Base-by-base conservation (phyloP, 1,140 invertebrate species). In the Chionoecetes opilio region DNA sequence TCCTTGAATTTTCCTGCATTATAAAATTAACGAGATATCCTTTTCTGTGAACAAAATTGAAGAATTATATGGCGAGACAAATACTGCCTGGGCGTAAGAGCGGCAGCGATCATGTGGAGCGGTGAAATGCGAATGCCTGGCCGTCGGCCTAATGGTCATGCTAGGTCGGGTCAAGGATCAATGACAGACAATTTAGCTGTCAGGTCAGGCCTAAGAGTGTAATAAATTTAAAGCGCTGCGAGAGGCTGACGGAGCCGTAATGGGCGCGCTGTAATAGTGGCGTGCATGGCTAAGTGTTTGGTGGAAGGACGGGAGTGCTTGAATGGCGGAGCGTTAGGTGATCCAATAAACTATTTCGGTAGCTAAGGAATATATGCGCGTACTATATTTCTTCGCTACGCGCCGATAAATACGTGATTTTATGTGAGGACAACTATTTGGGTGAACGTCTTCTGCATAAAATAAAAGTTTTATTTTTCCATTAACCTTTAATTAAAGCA, bases 151-250 rank as follows among this genome's bases (percentile, higher is more conserved):
- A 75, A 75, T 75, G 63, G 63, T 26, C 63, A 31, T 32, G 89
- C 17, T 32, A 75, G 89, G 31, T 75, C 21, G 41, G 53, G 29
- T 91, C 53, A 91, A 75, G 34, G 89, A 53, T 91, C 89, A 91
- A 75, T 75, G 89, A 91, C 46, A 91, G 41, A 75, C 53, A 63
- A 75, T 63, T 91, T 75, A 91, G 89, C 46, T 53, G 38, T 90
- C 88, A 90, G 38, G 38, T 31, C 38, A 90, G 88, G 88, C 38
- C 88, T 90, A 90, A 53, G 37, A 90, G 88, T 3, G 88, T 38
- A 31, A 90, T 90, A 90, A 37, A 90, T 90, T 53, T 31, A n/a
- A n/a, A 31, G n/a, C 26, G 32, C 32, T 3, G 84, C 35, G 35
- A 86, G 84, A 86, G 84, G 84, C 35, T 86, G 84, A n/a, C 5